Base-by-base conservation (phyloP, 2,888 invertebrate species). In the Notocelia uddmanniana region DNA sequence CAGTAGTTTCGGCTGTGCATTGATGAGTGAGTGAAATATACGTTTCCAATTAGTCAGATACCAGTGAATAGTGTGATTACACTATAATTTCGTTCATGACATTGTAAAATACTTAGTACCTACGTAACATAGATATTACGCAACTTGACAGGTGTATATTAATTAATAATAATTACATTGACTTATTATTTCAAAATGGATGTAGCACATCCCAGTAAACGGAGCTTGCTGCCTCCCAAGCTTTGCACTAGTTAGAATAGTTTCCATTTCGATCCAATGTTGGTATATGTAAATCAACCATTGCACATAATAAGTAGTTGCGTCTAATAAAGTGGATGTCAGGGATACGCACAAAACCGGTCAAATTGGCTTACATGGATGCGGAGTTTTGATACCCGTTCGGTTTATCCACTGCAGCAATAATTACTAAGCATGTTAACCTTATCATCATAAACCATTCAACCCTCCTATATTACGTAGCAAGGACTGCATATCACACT, bases 401-500 rank as follows among this genome's bases (percentile, higher is more conserved):
- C 41, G 50, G 50, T 11, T 50, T 50, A 19, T n/a, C 19, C 21
- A 23, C 37, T 59, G 37, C 58, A 59, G 18, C 18, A 37, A 55
- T 55, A 58, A 58, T 58, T 58, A 58, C 58, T 3, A 13, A 34
- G 15, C 41, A 41, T 41, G 21, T 9, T 41, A 23, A 59, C 21
- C 21, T 59, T 59, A 41, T 59, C 19, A 59, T 15, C 41, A 59
- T 21, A 59, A 59, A 59, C 59, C 41, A 37, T 21, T 37, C 21
- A 19, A n/a, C 31, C 26, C 41, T 37, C 21, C 26, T 52, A 52
- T 52, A 52, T 52, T 52, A 52, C 52, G 23, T 9, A 52, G 52
- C 52, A 3, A 21, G 21, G n/a, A 45, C 45, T 45, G 45, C 55
- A 55, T 55, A 26, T 55, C 55, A 55, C 55, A 55, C n/a, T 26